These are phyloP conservation scores for Psittacula echo DNA, from an alignment of 2,797 vertebrate species.

Conservation along the genomic window DNA sequence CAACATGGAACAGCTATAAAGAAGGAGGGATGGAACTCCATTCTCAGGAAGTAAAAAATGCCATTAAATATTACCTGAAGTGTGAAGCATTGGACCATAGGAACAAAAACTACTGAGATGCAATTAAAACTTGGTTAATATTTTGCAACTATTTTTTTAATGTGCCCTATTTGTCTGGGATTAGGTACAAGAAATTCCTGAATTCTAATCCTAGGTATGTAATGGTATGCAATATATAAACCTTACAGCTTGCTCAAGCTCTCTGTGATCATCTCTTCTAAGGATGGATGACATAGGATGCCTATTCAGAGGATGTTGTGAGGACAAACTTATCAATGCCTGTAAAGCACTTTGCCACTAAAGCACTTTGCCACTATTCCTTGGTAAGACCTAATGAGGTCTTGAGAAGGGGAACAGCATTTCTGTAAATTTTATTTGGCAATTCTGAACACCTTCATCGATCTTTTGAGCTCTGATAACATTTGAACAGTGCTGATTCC, in stretches of 20 bases:
- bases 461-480: not conserved
- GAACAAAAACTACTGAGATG: not conserved
- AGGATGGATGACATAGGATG: not conserved
- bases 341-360: not conserved
- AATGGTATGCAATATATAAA: not conserved
- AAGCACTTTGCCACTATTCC: not conserved
- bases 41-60: not conserved
- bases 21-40: not conserved
- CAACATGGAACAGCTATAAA: not conserved
- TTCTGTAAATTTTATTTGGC: not conserved
- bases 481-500: not conserved
- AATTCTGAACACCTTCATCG: not conserved
- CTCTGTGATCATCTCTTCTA: not conserved
- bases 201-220: not conserved
- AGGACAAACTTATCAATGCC: not conserved
- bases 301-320: not conserved
- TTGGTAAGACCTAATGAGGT: not conserved
- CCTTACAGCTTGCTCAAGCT: not conserved
- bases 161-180: not conserved
- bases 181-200: not conserved
- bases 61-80: not conserved
- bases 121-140: not conserved
- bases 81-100: not conserved
- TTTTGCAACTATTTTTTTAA: not conserved
- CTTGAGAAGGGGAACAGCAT: not conserved